phyloP scores from a whole-genome alignment of 2,888 invertebrate species.

The Cinara cedri region DNA sequence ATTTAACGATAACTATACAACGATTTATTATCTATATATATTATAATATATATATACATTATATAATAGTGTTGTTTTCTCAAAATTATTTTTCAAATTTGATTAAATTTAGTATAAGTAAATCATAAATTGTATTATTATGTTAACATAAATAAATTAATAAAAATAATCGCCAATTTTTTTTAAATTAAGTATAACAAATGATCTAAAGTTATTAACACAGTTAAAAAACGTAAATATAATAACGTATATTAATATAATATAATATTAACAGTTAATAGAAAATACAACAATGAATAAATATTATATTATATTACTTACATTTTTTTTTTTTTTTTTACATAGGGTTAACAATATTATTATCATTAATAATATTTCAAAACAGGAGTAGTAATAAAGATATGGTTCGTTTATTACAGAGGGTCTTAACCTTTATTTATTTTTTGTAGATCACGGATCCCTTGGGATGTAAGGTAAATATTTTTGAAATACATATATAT shows the following conservation, averaged over 20 bases:
- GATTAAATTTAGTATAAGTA: no score
- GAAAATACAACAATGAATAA: conserved; percentile 31
- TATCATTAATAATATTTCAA: background rate
- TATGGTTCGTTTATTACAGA: conserved; percentile 28
- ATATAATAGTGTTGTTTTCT: no score
- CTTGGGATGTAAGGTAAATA: background rate
- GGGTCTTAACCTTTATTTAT: no score
- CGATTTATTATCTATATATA: no score
- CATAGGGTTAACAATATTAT: conserved; percentile 27
- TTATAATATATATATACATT: no score
- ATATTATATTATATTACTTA: conserved; percentile 23
- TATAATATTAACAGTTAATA: background rate
- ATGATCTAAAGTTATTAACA: conserved; percentile 37
- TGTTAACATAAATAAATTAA: background rate
- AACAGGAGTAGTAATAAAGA: conserved; percentile 22
- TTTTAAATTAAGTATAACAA: background rate
- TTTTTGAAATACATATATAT: no score
- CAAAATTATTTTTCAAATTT: no score
- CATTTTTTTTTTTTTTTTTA: background rate
- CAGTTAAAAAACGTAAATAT: conserved; percentile 24
- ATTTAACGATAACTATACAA: no score
- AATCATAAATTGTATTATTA: no score
- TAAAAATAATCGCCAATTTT: conserved; percentile 1
- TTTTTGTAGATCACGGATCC: background rate
- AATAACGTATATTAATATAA: conserved; percentile 6